Evolutionary conservation across 2,888 invertebrate genomes (phyloP).

Genomic region (Ceraclea dissimilis): DNA sequence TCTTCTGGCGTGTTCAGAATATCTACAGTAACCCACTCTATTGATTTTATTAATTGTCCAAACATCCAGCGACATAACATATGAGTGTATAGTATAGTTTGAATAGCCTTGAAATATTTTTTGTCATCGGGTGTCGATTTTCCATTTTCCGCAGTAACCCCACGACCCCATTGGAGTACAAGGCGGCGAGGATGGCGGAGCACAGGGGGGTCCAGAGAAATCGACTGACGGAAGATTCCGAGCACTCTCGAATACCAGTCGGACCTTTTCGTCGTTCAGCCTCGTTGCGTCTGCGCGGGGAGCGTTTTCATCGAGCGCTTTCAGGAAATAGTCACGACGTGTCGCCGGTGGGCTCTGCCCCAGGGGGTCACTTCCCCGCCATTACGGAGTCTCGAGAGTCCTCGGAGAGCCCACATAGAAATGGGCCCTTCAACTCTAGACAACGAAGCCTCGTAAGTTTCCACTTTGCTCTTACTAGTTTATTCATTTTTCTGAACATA

Average conservation of each 20-base stretch:
- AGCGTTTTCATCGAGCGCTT: constrained; percentile 31
- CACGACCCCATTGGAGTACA: constrained; percentile 4
- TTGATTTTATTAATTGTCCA: too few species aligned
- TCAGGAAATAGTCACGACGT: constrained; percentile 40
- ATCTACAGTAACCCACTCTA: too few species aligned
- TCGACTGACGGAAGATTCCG: constrained; percentile 31
- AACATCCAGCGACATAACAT: too few species aligned
- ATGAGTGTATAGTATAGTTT: too few species aligned
- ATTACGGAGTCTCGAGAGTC: constrained; percentile 53
- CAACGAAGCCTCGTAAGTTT: constrained; percentile 18
- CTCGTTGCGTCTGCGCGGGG: constrained; percentile 62
- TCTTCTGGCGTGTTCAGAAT: too few species aligned
- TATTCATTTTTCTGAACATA: too few species aligned
- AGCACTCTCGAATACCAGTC: constrained; percentile 38
- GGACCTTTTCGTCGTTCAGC: constrained; percentile 53
- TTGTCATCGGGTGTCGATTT: too few species aligned
- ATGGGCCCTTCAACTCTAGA: constrained; percentile 37
- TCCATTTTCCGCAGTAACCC: constrained; percentile 13
- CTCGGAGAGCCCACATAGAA: constrained; percentile 37
- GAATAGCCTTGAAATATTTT: too few species aligned
- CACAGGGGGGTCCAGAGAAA: constrained; percentile 8
- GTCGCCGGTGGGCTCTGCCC: constrained; percentile 35
- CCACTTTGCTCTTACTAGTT: not conserved
- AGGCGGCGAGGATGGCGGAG: constrained; percentile 1
- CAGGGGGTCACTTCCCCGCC: constrained; percentile 49